A percentile compares a stretch with the other conserved stretches of the same genome.
phyloP scores from a whole-genome alignment of 2,888 invertebrate genomes.

The Torymus tubicola region DNA sequence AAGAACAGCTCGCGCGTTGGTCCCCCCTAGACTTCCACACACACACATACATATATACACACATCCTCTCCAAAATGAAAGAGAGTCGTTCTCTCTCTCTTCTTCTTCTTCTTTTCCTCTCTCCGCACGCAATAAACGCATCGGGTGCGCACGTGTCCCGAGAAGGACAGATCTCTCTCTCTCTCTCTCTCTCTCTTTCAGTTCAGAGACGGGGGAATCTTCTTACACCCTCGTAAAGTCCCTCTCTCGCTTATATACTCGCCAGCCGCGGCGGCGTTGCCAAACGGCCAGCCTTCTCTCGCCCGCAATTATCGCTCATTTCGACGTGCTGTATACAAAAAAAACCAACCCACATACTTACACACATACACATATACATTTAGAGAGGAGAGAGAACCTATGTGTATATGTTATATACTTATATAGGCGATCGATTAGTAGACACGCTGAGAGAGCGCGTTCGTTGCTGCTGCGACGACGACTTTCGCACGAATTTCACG shows the following conservation, averaged over 20 bases:
- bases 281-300: constrained; percentile 10
- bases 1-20: too few species aligned
- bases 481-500: constrained; percentile 36
- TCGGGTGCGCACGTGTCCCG: constrained; percentile 41
- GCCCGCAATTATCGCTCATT: constrained; percentile 58
- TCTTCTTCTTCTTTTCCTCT: too few species aligned
- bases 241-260: constrained; percentile 5
- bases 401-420: too few species aligned
- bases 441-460: too few species aligned
- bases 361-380: too few species aligned
- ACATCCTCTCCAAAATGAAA: too few species aligned
- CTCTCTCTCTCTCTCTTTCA: constrained; percentile 2
- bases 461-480: neutral
- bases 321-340: neutral
- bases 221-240: neutral
- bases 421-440: too few species aligned
- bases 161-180: neutral
- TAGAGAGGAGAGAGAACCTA: constrained; percentile 40
- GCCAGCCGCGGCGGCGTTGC: constrained; percentile 41
- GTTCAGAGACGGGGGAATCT: constrained; percentile 9
- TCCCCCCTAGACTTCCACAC: too few species aligned
- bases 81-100: too few species aligned
- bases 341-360: too few species aligned
- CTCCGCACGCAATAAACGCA: constrained; percentile 1
- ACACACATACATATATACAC: too few species aligned